These are phyloP conservation scores for Trididemnum miniatum DNA, from an alignment of 23 tunicate species.

Conservation along the genomic window DNA sequence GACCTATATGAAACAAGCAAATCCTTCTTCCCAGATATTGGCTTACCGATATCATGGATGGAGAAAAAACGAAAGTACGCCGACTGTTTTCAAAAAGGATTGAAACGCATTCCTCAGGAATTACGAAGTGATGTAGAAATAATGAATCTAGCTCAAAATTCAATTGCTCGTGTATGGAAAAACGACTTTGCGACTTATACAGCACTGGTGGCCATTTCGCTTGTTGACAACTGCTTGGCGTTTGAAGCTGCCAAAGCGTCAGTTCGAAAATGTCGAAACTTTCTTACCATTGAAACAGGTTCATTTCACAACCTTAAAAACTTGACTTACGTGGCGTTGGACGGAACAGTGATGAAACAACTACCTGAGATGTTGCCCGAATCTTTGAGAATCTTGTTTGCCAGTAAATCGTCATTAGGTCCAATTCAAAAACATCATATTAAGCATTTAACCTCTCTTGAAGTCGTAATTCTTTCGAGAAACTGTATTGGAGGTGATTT, in stretches of 20 bases:
- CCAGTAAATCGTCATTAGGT: background rate
- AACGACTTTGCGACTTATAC: background rate
- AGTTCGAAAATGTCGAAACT: background rate
- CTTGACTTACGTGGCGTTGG: background rate
- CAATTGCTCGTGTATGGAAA: background rate
- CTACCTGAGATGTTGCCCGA: background rate
- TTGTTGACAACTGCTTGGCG: background rate
- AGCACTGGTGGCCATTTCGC: background rate
- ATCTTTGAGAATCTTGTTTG: background rate
- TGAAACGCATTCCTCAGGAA: background rate
- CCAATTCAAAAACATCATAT: background rate
- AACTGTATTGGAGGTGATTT: background rate
- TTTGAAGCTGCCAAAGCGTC: background rate
- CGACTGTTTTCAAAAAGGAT: conserved; percentile 5
- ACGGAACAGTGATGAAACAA: conserved; percentile 9
- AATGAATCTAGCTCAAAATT: background rate
- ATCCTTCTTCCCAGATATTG: background rate
- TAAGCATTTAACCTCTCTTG: background rate
- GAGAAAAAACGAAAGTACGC: conserved; percentile 3
- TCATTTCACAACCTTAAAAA: background rate
- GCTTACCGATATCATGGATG: background rate
- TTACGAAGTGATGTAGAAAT: background rate
- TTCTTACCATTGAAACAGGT: background rate
- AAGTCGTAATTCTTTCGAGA: background rate
- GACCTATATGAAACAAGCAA: too few species aligned